phyloP scores from a whole-genome alignment of 2,113 vertebrate species.

The Ursus arctos region DNA sequence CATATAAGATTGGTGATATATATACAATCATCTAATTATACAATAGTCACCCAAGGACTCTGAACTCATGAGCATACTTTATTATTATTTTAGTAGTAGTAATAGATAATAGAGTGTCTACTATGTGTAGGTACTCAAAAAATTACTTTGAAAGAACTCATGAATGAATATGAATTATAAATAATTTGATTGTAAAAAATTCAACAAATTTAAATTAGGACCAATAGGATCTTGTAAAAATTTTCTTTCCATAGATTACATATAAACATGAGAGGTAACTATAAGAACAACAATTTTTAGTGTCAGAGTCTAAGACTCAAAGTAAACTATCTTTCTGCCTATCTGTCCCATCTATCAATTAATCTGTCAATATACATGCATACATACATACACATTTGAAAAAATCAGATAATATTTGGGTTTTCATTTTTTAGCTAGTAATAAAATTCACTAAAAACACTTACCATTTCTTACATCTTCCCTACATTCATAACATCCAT shows the following conservation, averaged over 20 bases:
- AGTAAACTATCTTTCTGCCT: background rate
- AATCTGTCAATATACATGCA: background rate
- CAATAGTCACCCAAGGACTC: background rate
- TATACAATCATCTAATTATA: background rate
- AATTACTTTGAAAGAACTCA: slow-evolving; percentile 1
- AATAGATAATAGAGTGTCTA: background rate
- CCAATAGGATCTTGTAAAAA: background rate
- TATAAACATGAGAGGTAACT: background rate
- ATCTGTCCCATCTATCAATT: background rate
- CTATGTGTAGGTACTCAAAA: background rate
- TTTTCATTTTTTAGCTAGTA: background rate
- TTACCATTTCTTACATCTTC: slow-evolving; percentile 52
- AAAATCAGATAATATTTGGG: background rate
- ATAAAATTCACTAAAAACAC: slow-evolving; percentile 15
- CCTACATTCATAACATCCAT: slow-evolving; percentile 43
- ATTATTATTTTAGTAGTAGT: background rate
- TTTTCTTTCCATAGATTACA: background rate
- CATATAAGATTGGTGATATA: background rate
- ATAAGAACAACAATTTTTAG: background rate
- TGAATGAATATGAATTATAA: background rate
- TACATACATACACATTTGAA: background rate
- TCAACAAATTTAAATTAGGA: background rate
- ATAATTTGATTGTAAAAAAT: background rate
- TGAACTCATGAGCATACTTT: background rate
- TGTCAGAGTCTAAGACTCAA: background rate